Evolutionary conservation across 2,888 invertebrate species (phyloP).

Genomic region (Dynastes maya): DNA sequence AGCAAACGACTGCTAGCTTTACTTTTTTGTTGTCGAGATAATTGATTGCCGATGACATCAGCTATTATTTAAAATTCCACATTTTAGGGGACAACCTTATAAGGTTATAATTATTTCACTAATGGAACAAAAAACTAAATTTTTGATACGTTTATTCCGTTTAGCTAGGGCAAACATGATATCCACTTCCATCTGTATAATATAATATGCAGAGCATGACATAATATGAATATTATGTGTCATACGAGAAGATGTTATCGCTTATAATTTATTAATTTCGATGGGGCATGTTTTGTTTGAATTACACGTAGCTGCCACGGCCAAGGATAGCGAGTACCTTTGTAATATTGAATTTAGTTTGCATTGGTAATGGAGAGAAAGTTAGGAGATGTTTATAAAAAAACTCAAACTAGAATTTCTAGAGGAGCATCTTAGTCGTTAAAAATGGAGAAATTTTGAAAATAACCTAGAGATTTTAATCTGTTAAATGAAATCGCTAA

Average conservation of each 20-base stretch:
- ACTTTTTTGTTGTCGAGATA: neutral
- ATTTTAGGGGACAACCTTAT: neutral
- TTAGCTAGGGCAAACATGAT: neutral
- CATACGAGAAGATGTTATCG: neutral
- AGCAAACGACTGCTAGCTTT: neutral
- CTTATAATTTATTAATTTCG: neutral
- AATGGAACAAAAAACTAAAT: neutral
- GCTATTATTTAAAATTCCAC: neutral
- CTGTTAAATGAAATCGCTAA: no score
- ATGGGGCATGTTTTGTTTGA: neutral
- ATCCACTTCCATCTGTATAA: neutral
- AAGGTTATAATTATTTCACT: neutral
- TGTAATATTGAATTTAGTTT: no score
- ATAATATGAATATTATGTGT: constrained; percentile 3
- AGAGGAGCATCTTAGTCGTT: no score
- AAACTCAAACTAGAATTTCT: no score
- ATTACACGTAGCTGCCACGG: neutral
- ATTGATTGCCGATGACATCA: constrained; percentile 25
- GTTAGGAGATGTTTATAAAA: no score
- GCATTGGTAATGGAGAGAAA: no score
- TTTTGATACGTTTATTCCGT: neutral
- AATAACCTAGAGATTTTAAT: no score
- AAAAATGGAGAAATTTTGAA: no score
- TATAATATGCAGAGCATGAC: neutral
- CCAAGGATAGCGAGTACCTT: neutral